A percentile compares a stretch with the other conserved stretches of the same genome.
phyloP scores from a whole-genome alignment of 2,113 vertebrate species.

The Spilogale gracilis region DNA sequence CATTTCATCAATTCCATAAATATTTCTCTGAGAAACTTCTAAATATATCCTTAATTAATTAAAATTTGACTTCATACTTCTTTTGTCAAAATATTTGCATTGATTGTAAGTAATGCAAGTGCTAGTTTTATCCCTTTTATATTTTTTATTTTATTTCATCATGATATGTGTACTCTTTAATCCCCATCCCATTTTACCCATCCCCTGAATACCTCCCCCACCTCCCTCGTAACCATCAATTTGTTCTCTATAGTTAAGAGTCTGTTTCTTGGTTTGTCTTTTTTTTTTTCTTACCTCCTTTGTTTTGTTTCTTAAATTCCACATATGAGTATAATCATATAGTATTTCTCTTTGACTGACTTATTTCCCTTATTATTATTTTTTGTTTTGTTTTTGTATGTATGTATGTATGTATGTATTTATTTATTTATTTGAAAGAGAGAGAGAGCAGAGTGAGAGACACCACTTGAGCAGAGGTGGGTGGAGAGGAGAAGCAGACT shows the following conservation, averaged over 20 bases:
- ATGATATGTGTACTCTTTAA: background rate
- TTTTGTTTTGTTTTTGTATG: too few species aligned
- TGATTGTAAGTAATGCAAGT: background rate
- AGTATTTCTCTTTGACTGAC: background rate
- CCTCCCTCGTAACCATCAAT: background rate
- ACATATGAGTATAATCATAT: background rate
- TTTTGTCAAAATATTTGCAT: constrained; percentile 44
- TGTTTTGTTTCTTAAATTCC: background rate
- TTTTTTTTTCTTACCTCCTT: background rate
- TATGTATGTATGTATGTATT: too few species aligned
- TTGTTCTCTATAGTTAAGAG: background rate
- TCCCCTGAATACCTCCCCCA: background rate
- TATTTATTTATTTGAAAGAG: too few species aligned
- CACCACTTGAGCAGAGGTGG: too few species aligned
- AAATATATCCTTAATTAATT: constrained; percentile 42
- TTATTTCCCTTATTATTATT: background rate
- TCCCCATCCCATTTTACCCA: background rate
- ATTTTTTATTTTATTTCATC: background rate
- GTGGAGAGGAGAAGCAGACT: too few species aligned
- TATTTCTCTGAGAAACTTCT: constrained; percentile 45
- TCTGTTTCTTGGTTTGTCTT: background rate
- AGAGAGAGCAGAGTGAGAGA: too few species aligned
- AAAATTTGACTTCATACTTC: background rate
- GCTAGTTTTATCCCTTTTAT: background rate
- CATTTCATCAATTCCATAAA: background rate